Base-by-base conservation (phyloP, 2,888 invertebrate species). In the Balanococcus diminutus region DNA sequence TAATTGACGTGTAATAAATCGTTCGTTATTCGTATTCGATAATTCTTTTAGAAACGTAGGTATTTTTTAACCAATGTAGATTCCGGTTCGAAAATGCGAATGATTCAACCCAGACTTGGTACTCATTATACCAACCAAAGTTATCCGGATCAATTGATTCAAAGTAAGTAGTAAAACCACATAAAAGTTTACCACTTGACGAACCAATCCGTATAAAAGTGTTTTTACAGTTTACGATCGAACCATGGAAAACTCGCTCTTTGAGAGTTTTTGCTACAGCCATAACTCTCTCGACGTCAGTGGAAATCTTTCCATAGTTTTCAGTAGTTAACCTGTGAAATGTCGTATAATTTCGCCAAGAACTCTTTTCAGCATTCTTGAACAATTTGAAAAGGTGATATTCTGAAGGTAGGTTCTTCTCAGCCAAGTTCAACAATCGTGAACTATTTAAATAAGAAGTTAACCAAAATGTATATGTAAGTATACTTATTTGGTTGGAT, bases 401-500 rank as follows among this genome's bases (percentile, higher is more conserved):
- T 56, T 56, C 22, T 56, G 8, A 56, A 56, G 22, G 16, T 51
- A n/a, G n/a, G 51, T n/a, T 51, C n/a, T 56, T 56, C 19, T 46
- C n/a, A 22, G 8, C 2, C 2, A 56, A 56, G 56, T 56, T 56
- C 56, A 56, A 22, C 56, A 22, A 56, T 56, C 56, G 56, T 22
- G 56, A 56, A 56, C 56, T 67, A 67, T 67, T 67, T 67, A 28
- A 67, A 67, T 67, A 28, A 28, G 67, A 67, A 67, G 28, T 67
- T 67, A 67, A 67, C 67, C 67, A 11, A 67, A 67, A 56, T 56
- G 56, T 36, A 36, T 8, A 36, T 36, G 8, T 56, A n/a, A 5
- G n/a, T n/a, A 22, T 56, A 56, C 56, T 56, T 56, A 19, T 19
- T 56, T 22, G 67, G 28, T 5, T 67, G 11, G 67, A 67, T 67